Conservation (phyloP, 1,140 invertebrate genomes). For the Cephus cinctus region DNA sequence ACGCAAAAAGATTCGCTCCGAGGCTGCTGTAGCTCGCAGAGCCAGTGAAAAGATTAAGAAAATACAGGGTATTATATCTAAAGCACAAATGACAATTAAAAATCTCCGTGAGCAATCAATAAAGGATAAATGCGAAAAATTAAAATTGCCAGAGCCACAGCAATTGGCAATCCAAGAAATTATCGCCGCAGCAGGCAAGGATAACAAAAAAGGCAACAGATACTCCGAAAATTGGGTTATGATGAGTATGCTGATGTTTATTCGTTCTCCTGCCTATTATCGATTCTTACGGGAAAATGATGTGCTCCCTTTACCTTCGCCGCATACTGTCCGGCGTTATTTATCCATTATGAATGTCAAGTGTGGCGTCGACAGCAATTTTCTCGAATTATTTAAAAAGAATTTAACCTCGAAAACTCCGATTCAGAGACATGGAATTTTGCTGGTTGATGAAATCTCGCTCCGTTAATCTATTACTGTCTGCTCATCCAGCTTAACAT, state of each 20-base stretch:
- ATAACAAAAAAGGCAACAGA: slow-evolving; percentile 16
- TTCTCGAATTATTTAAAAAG: slow-evolving; percentile 13
- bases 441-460: slow-evolving; percentile 21
- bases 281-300: slow-evolving; percentile 25
- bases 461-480: slow-evolving; percentile 15
- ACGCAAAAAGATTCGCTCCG: too few species aligned
- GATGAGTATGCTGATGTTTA: slow-evolving; percentile 24
- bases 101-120: too few species aligned
- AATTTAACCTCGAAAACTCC: slow-evolving; percentile 4
- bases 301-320: slow-evolving; percentile 21
- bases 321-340: slow-evolving; percentile 19
- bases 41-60: too few species aligned
- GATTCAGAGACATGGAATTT: slow-evolving; percentile 13
- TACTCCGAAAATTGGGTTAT: slow-evolving; percentile 24
- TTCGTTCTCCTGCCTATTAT: slow-evolving; percentile 21
- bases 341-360: slow-evolving; percentile 1
- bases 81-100: too few species aligned
- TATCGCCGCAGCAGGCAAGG: slow-evolving; percentile 7
- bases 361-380: slow-evolving; percentile 20
- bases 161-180: not conserved
- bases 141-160: slow-evolving; percentile 1
- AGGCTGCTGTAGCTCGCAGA: too few species aligned
- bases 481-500: slow-evolving; percentile 9
- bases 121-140: too few species aligned
- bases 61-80: too few species aligned